Evolutionary conservation across 2,888 invertebrate genomes (phyloP).

Genomic region (Petrolisthes manimaculis): DNA sequence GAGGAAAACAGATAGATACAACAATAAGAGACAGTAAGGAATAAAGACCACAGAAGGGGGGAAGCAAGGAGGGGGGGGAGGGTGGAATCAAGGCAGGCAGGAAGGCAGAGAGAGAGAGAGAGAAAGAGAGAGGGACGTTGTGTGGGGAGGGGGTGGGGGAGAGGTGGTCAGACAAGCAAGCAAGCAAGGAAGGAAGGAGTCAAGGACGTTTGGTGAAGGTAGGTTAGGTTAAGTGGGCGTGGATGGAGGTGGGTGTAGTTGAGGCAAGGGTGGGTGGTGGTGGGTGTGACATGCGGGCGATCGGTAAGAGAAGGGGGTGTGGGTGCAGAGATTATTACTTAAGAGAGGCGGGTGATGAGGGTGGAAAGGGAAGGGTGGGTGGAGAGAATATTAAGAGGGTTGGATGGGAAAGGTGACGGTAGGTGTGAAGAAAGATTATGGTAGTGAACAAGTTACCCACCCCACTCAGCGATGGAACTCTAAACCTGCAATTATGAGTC

Average conservation of each 20-base stretch:
- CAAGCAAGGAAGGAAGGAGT: background rate
- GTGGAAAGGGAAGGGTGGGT: background rate
- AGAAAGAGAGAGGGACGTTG: background rate
- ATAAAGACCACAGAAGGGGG: background rate
- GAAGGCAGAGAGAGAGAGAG: slow-evolving; percentile 9
- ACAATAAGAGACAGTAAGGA: background rate
- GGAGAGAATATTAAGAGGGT: background rate
- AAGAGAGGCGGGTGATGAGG: background rate
- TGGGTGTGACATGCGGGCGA: background rate
- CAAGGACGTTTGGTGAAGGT: background rate
- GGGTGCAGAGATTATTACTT: background rate
- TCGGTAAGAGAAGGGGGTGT: background rate
- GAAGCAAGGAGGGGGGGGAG: background rate
- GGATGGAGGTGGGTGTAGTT: background rate
- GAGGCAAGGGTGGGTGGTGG: background rate
- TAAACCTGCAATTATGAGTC: no score
- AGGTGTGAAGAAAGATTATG: background rate
- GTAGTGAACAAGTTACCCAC: no score
- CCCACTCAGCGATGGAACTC: no score
- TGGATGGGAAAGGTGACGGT: background rate
- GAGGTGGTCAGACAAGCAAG: background rate
- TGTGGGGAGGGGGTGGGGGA: background rate
- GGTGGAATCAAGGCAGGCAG: background rate
- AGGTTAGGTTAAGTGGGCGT: background rate
- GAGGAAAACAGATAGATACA: background rate